Percentiles rank a stretch among this genome's conserved stretches.
Evolutionary conservation across 1,140 invertebrate genomes (phyloP).

Genomic region (Cardiocondyla obscurior): DNA sequence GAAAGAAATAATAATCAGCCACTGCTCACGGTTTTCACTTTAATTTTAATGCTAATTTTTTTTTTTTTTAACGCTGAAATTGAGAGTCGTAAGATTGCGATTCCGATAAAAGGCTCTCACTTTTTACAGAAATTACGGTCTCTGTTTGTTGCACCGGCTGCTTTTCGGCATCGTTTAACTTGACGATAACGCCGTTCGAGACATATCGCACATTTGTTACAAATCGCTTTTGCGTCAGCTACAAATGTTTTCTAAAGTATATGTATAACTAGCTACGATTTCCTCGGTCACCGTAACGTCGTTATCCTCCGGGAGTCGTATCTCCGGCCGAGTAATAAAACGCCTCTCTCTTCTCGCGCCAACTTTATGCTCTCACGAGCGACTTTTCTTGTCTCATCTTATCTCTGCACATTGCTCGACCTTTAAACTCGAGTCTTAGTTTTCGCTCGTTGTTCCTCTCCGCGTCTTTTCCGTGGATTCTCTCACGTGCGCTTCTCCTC

Average conservation of each 20-base stretch:
- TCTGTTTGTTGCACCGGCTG: neutral
- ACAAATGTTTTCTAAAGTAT: constrained; percentile 12
- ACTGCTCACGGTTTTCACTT: neutral
- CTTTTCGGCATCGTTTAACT: neutral
- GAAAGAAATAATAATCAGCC: no score
- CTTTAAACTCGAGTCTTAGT: neutral
- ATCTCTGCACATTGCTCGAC: constrained; percentile 34
- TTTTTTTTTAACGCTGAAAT: no score
- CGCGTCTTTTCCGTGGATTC: constrained; percentile 18
- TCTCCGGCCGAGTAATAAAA: constrained; percentile 25
- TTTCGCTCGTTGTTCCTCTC: constrained; percentile 27
- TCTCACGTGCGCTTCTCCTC: constrained; percentile 37
- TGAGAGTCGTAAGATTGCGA: neutral
- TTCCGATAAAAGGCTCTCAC: neutral
- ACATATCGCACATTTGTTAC: neutral
- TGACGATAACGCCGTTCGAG: neutral
- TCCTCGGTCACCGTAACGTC: constrained; percentile 18
- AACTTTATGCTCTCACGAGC: neutral
- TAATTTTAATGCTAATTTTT: neutral
- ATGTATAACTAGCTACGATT: constrained; percentile 15
- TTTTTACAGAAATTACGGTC: neutral
- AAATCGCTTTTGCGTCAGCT: neutral
- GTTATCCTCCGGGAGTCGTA: constrained; percentile 26
- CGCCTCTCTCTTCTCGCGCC: neutral
- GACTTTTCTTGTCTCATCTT: constrained; percentile 44